Percentiles rank a stretch among this genome's conserved stretches.
Conservation (phyloP, 2,113 vertebrate genomes). For the Melanocharis versteri region DNA sequence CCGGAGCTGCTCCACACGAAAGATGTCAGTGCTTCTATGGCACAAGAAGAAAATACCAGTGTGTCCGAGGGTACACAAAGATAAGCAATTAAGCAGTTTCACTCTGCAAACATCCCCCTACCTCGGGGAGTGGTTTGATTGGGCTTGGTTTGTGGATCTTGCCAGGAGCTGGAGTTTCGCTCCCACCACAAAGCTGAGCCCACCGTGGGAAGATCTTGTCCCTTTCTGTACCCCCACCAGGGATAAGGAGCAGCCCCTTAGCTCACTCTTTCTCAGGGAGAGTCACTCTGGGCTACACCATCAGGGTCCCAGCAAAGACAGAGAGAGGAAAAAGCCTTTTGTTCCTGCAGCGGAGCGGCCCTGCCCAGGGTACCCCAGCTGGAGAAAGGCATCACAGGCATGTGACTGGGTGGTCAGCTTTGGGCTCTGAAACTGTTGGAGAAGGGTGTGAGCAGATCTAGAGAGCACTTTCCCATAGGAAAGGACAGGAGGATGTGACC, state of each 20-base stretch:
- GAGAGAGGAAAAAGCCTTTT: not conserved
- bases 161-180: not conserved
- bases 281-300: not conserved
- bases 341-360: not conserved
- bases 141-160: not conserved
- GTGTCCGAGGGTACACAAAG: not conserved
- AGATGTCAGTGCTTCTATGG: not conserved
- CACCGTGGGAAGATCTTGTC: not conserved
- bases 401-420: not conserved
- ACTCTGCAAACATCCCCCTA: not conserved
- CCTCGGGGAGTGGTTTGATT: not conserved
- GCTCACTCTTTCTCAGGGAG: not conserved
- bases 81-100: not conserved
- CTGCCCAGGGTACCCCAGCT: not conserved
- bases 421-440: not conserved
- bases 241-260: not conserved
- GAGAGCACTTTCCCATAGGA: conserved; percentile 65
- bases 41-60: not conserved
- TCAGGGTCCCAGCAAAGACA: not conserved
- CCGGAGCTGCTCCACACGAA: not conserved
- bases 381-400: not conserved
- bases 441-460: conserved; percentile 15
- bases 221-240: not conserved
- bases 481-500: conserved; percentile 38
- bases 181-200: not conserved